Conservation (phyloP, 1,140 invertebrate species). For the Caerostris darwini region DNA sequence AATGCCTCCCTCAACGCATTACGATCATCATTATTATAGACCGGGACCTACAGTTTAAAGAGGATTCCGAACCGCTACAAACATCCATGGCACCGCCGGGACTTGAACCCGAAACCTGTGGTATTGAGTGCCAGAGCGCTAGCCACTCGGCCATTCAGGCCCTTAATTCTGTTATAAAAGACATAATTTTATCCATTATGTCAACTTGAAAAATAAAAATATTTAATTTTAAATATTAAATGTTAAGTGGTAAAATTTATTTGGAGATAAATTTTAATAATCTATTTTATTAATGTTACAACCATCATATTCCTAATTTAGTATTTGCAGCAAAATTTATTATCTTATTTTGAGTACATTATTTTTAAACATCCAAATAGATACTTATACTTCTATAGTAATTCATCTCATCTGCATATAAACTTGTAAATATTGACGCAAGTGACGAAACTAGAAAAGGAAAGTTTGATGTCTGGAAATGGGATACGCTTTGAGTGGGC, state of each 20-base stretch:
- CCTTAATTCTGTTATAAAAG: too few species aligned
- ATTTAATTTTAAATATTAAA: neutral
- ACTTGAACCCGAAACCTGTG: too few species aligned
- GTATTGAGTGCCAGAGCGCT: too few species aligned
- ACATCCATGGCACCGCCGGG: too few species aligned
- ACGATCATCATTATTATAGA: too few species aligned
- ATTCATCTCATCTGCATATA: slow-evolving; percentile 48
- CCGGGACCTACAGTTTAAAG: too few species aligned
- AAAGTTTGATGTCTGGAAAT: neutral
- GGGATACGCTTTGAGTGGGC: neutral
- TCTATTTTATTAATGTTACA: neutral
- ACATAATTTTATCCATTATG: too few species aligned
- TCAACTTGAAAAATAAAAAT: neutral
- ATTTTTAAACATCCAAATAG: neutral
- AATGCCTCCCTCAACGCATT: too few species aligned
- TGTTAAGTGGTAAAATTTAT: neutral
- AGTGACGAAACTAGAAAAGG: slow-evolving; percentile 39
- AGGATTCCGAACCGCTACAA: too few species aligned
- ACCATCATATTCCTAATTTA: neutral
- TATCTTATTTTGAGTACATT: neutral
- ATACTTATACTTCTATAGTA: slow-evolving; percentile 30
- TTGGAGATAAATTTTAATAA: neutral
- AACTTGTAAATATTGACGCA: slow-evolving; percentile 65
- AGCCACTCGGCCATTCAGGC: too few species aligned
- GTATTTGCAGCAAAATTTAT: neutral